Conservation (phyloP, 2,888 invertebrate species). For the Linyphia triangularis region DNA sequence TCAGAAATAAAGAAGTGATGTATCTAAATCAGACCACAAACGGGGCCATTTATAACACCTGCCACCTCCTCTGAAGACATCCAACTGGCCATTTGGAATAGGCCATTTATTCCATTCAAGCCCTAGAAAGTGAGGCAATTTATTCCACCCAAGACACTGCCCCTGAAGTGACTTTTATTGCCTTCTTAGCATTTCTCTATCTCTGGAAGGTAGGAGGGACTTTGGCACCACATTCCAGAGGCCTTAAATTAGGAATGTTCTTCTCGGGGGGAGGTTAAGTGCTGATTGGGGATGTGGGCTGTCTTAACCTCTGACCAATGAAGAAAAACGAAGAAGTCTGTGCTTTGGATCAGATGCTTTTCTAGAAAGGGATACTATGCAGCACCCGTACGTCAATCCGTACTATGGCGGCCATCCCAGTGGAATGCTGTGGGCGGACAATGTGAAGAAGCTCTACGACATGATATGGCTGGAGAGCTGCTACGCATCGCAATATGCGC, state of each 20-base stretch:
- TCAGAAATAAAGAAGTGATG: conserved; percentile 23
- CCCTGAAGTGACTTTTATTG: conserved; percentile 65
- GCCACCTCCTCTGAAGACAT: conserved; percentile 20
- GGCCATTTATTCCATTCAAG: conserved; percentile 10
- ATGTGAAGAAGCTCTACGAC: conserved; percentile 62
- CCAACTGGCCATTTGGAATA: conserved; percentile 41
- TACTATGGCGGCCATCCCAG: conserved; percentile 10
- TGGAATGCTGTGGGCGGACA: conserved; percentile 64
- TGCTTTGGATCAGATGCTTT: conserved; percentile 43
- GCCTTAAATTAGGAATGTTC: conserved; percentile 40
- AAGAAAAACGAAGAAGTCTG: conserved; percentile 57
- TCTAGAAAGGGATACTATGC: conserved; percentile 62
- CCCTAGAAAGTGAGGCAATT: conserved; percentile 24
- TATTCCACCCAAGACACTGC: conserved; percentile 64
- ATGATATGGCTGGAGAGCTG: conserved; percentile 62
- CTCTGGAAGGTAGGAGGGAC: conserved; percentile 25
- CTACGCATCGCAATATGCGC: conserved; percentile 58
- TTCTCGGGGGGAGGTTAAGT: conserved; percentile 48
- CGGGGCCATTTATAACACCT: conserved; percentile 58
- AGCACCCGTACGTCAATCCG: conserved; percentile 61
- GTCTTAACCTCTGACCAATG: conserved; percentile 72
- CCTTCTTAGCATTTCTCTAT: conserved; percentile 66
- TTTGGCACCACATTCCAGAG: conserved; percentile 15
- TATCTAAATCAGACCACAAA: conserved; percentile 51
- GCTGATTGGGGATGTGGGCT: conserved; percentile 67